phyloP scores from a whole-genome alignment of 2,113 vertebrate genomes.

The Lampris megalopsis region DNA sequence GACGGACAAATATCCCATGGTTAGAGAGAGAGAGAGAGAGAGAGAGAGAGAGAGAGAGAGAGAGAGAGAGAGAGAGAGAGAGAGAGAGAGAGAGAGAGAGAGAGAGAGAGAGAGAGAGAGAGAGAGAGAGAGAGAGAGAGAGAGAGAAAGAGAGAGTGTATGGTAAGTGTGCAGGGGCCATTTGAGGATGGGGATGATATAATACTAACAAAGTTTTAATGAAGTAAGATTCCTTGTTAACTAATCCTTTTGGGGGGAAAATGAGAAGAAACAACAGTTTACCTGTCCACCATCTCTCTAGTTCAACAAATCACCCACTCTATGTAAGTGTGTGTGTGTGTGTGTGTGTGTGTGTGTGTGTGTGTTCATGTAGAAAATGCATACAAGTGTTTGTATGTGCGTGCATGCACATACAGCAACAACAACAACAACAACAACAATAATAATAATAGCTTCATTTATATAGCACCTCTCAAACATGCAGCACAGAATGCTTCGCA shows the following conservation, averaged over 20 bases:
- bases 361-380: not conserved
- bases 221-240: conserved; percentile 28
- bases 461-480: no score
- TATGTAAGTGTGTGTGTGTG: conserved; percentile 21
- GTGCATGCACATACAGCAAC: no score
- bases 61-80: no score
- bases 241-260: conserved; percentile 15
- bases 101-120: no score
- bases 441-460: no score
- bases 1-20: conserved; percentile 6
- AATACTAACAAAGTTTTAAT: conserved; percentile 18
- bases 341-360: conserved; percentile 7
- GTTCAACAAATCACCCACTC: not conserved
- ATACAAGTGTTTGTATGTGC: no score
- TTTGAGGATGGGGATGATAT: conserved; percentile 12
- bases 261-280: conserved; percentile 13
- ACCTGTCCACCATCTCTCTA: conserved; percentile 9
- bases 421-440: no score
- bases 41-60: no score
- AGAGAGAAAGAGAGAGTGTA: not conserved
- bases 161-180: conserved; percentile 3
- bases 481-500: no score
- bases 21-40: not conserved
- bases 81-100: not conserved
- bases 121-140: no score